Percentiles rank a stretch among this genome's conserved stretches.
Conservation (phyloP, 2,888 invertebrate genomes). For the Congeria kusceri region DNA sequence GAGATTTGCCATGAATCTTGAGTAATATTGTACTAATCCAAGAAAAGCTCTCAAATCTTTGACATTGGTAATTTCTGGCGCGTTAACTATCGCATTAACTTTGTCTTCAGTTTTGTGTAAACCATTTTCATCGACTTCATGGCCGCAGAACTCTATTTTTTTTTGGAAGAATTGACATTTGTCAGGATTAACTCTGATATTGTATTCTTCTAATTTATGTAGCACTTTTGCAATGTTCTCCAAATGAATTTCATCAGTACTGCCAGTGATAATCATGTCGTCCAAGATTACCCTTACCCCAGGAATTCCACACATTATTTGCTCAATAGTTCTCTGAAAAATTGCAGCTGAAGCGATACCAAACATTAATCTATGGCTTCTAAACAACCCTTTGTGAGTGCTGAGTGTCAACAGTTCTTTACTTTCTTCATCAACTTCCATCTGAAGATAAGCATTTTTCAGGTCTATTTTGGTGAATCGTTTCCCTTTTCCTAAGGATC, state of each 20-base stretch:
- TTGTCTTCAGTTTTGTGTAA: conserved; percentile 21
- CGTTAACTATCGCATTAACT: conserved; percentile 24
- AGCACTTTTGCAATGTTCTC: conserved; percentile 24
- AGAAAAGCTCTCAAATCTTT: conserved; percentile 30
- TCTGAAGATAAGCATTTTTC: too few relatives aligned
- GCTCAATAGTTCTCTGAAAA: too few relatives aligned
- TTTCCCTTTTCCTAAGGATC: too few relatives aligned
- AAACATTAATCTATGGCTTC: too few relatives aligned
- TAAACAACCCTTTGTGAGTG: too few relatives aligned
- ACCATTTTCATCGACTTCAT: conserved; percentile 25
- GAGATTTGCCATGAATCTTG: conserved; percentile 25
- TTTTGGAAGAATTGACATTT: conserved; percentile 36
- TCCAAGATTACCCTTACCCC: conserved; percentile 26
- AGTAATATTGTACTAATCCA: conserved; percentile 29
- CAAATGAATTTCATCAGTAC: conserved; percentile 27
- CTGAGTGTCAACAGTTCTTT: too few relatives aligned
- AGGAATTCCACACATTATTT: too few relatives aligned
- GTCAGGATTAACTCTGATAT: conserved; percentile 23
- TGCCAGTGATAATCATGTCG: conserved; percentile 34
- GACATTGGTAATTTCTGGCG: conserved; percentile 13
- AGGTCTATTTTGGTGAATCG: too few relatives aligned
- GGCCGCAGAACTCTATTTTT: conserved; percentile 30
- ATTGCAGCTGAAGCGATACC: too few relatives aligned
- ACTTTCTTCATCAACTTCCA: too few relatives aligned
- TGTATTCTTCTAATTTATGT: conserved; percentile 7